These are phyloP conservation scores for Dicyrtoma fusca DNA, from an alignment of 2,888 invertebrate genomes.

Conservation along the genomic window DNA sequence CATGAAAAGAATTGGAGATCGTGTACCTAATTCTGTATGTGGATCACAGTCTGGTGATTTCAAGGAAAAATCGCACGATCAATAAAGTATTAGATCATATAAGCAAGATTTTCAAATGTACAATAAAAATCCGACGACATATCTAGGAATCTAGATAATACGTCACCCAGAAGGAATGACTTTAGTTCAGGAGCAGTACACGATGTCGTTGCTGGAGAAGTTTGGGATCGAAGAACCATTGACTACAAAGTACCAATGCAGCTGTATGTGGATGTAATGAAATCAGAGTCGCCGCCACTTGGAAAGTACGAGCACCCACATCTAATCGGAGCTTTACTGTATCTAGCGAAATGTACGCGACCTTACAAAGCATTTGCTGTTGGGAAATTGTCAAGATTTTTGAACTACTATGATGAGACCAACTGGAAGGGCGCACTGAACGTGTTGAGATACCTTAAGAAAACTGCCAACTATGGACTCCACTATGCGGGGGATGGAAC, in stretches of 20 bases:
- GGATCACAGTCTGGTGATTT: slow-evolving; percentile 45
- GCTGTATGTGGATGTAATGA: too few relatives aligned
- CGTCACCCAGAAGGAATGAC: background rate
- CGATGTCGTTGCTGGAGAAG: background rate
- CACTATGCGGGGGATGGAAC: background rate
- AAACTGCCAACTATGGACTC: slow-evolving; percentile 32
- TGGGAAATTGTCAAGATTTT: slow-evolving; percentile 45
- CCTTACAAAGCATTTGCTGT: slow-evolving; percentile 49
- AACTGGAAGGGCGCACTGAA: slow-evolving; percentile 50
- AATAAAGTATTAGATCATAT: background rate
- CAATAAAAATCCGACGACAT: background rate
- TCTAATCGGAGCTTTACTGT: slow-evolving; percentile 42
- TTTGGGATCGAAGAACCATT: background rate
- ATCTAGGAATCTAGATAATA: background rate
- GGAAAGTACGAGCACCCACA: slow-evolving; percentile 29
- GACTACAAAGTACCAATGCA: background rate
- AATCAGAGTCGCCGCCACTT: too few relatives aligned
- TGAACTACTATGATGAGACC: slow-evolving; percentile 39
- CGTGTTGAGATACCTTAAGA: slow-evolving; percentile 44
- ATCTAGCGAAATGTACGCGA: slow-evolving; percentile 45
- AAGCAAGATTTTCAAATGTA: background rate
- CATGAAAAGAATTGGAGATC: background rate
- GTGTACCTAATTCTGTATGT: slow-evolving; percentile 42
- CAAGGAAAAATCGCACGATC: background rate
- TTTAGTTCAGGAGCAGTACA: background rate